Evolutionary conservation across 1,140 invertebrate species (phyloP), one percentile per base, ranked within the genome.

Genomic region (Elymnias hypermnestra): DNA sequence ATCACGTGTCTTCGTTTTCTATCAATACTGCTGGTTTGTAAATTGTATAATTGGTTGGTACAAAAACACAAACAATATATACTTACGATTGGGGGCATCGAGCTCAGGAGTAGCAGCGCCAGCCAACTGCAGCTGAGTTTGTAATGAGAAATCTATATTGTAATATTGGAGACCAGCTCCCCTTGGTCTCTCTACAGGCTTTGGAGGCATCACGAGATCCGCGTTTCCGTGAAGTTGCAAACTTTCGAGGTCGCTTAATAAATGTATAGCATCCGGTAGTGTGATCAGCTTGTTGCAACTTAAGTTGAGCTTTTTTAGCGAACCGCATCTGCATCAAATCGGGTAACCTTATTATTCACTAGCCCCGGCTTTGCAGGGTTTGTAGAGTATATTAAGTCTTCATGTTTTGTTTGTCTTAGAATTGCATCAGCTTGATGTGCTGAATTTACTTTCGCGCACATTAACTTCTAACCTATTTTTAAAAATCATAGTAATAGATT

Each of bases 121-220:
- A 35, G 97, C 98, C 44, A 98, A 79, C 47, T 96, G 88, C 14
- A 99, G 75, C 71, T 99, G 97, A 72, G 95, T 95, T 88, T 97
- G 95, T 14, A 99, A 88, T 0, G 97, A 98, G 88, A 99, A 99
- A 85, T 99, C 98, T 42, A 99, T 98, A 63, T 99, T 99, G 81
- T 99, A 99, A 87, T 95, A 99, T 74, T 98, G 93, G 8, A 96
- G 88, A 1, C 95, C 95, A n/a, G 92, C 90, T 2, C 94, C 93
- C 59, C 91, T 89, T 56, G 92, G 90, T n/a, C 91, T 77, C 73
- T 94, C 93, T 2, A 89, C 91, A 0, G 97, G 98, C 87, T 98
- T 99, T 7, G 98, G 97, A 0, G 98, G 98, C 95, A 99, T 98
- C 29, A 99, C 91, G 49, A 99, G 88, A 59, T 99, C 96, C 0